Base-by-base conservation (phyloP, 2,888 invertebrate genomes). In the Prosopocoilus inquinatus region DNA sequence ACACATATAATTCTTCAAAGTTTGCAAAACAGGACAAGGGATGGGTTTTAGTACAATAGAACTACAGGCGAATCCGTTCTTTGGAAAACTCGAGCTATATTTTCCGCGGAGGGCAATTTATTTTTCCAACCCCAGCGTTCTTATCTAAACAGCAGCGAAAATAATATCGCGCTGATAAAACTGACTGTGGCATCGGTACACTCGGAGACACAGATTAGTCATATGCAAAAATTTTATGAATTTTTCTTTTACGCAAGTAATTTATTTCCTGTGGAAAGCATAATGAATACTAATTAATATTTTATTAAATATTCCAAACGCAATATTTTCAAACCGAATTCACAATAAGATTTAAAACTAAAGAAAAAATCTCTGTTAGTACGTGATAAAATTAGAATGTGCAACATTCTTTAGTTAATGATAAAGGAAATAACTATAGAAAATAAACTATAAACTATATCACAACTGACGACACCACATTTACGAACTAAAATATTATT, bases 61-160 rank as follows among this genome's bases (percentile, higher is more conserved):
- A 68, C 69, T 70, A 58, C 62, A 50, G 67, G 70, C 69, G 74
- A 71, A 71, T 71, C 71, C 71, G 72, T 75, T 74, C 75, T 75
- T 74, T 72, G 75, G 74, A 73, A 75, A 76, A 76, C 72, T 76
- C 75, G 70, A 73, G 75, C 75, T 76, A 69, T 70, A 76, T 78
- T 77, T 78, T 75, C 78, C 77, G 72, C 68, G 68, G 76, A 75
- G 77, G 75, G 77, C 77, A 77, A 78, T 77, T 78, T 78, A 77
- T 77, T 77, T 78, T 77, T 77, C 77, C 76, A 74, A 73, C 75
- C 75, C 73, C 72, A 72, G 69, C 71, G 64, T 68, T 69, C 76
- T 77, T 78, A 78, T 78, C 78, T 78, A 77, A 78, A 77, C 78
- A 76, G 76, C 76, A 69, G 76, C 75, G 78, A 78, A 78, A 78